Conservation (phyloP, 2,888 invertebrate species). For the Exocentrus adspersus region DNA sequence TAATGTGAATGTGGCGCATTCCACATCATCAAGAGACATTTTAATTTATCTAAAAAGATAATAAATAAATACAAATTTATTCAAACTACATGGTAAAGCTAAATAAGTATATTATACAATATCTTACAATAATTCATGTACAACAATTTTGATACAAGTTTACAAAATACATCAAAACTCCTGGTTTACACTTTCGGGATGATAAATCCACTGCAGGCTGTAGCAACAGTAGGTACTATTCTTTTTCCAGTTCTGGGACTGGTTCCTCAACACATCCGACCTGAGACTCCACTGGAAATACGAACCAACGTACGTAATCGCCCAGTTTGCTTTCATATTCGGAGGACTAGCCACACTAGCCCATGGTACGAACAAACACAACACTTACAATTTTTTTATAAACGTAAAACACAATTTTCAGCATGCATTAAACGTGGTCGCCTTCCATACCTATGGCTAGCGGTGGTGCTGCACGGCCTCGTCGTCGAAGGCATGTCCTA, state of each 20-base stretch:
- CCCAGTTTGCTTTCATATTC: constrained; percentile 70
- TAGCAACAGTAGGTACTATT: too few species aligned
- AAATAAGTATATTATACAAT: too few species aligned
- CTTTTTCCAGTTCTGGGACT: constrained; percentile 67
- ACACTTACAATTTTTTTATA: neutral
- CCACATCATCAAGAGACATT: too few species aligned
- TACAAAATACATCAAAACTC: too few species aligned
- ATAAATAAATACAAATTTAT: too few species aligned
- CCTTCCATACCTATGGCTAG: constrained; percentile 80
- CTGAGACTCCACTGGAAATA: constrained; percentile 69
- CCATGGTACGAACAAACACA: constrained; percentile 67
- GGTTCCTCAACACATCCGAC: constrained; percentile 70
- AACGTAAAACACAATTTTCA: constrained; percentile 62
- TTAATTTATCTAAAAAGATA: too few species aligned
- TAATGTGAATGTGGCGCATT: too few species aligned
- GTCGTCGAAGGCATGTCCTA: constrained; percentile 78
- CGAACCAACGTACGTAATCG: constrained; percentile 74
- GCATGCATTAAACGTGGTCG: constrained; percentile 77
- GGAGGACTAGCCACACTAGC: constrained; percentile 73
- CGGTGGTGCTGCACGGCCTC: constrained; percentile 77
- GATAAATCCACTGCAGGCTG: too few species aligned
- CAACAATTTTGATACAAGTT: too few species aligned
- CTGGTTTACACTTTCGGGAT: too few species aligned
- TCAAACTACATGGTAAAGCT: too few species aligned
- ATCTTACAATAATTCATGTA: too few species aligned